Conservation (phyloP, 2,888 invertebrate species). For the Tiphia femorata region DNA sequence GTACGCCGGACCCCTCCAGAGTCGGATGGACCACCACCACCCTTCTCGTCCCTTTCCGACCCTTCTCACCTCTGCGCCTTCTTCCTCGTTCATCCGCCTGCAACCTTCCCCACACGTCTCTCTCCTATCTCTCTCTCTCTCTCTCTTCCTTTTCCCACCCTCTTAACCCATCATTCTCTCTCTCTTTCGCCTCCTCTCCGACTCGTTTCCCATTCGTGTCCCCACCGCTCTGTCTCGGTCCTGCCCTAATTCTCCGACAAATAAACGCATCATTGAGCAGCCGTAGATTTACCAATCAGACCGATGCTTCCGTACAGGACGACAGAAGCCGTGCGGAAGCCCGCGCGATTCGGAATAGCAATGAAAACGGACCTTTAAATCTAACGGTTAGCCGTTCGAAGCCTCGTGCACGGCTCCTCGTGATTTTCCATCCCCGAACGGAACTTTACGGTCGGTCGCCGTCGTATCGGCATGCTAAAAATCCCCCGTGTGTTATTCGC, state of each 20-base stretch:
- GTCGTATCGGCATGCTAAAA: neutral
- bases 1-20: conserved; percentile 23
- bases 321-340: conserved; percentile 55
- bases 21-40: conserved; percentile 9
- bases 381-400: conserved; percentile 18
- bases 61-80: conserved; percentile 3
- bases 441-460: neutral
- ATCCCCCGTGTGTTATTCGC: too few relatives aligned
- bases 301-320: conserved; percentile 43
- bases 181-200: conserved; percentile 6
- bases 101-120: conserved; percentile 6
- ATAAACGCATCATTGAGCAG: conserved; percentile 60
- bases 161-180: conserved; percentile 2
- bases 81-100: conserved; percentile 13
- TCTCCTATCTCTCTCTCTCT: conserved; percentile 4
- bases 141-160: conserved; percentile 6
- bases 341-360: conserved; percentile 54
- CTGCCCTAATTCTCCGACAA: conserved; percentile 55
- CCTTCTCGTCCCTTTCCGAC: neutral
- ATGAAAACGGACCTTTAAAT: conserved; percentile 49
- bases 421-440: conserved; percentile 17
- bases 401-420: conserved; percentile 4
- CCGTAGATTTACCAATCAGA: conserved; percentile 59
- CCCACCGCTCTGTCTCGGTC: conserved; percentile 28
- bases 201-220: conserved; percentile 14